A percentile compares a stretch with the other conserved stretches of the same genome.
These are phyloP conservation scores for Zoanthus sociatus DNA, from an alignment of 92 coral and sea anemone genomes.

Conservation along the genomic window DNA sequence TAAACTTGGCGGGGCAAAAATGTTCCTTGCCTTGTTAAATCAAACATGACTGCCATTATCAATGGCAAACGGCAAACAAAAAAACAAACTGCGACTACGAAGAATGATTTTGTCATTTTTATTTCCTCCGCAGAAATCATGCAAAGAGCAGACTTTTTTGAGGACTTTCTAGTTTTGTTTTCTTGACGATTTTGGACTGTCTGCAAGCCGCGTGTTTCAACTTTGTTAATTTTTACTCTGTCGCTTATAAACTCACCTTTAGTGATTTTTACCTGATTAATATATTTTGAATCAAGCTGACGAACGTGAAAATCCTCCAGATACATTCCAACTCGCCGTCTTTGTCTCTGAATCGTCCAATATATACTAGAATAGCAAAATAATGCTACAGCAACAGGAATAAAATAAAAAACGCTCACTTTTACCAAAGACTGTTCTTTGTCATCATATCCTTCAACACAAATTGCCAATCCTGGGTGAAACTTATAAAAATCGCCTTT, in stretches of 20 bases:
- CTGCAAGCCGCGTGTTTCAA: not conserved
- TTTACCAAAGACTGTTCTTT: not conserved
- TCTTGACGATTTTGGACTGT: not conserved
- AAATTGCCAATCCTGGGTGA: conserved; percentile 15
- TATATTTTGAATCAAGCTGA: not conserved
- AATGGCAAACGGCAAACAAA: not conserved
- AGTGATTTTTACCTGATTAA: not conserved
- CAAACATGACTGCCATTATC: conserved; percentile 40
- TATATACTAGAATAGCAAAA: conserved; percentile 26
- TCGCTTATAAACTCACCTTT: not conserved
- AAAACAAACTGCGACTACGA: conserved; percentile 3
- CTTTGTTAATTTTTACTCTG: not conserved
- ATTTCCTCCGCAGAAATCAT: conserved; percentile 1
- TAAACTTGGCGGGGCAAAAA: conserved; percentile 79
- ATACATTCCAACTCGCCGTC: conserved; percentile 25
- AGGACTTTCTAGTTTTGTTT: not conserved
- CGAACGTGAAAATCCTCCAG: not conserved
- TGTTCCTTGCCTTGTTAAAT: conserved; percentile 55
- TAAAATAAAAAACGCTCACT: not conserved
- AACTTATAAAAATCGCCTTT: conserved; percentile 1
- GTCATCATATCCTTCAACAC: not conserved
- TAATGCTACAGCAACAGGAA: not conserved
- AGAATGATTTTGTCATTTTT: conserved; percentile 25
- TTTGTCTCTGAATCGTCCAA: conserved; percentile 1
- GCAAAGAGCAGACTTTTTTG: not conserved